Percentiles rank a stretch among this genome's conserved stretches.
Conservation (phyloP, 1,140 invertebrate genomes). For the Philopotamus ludificatus region DNA sequence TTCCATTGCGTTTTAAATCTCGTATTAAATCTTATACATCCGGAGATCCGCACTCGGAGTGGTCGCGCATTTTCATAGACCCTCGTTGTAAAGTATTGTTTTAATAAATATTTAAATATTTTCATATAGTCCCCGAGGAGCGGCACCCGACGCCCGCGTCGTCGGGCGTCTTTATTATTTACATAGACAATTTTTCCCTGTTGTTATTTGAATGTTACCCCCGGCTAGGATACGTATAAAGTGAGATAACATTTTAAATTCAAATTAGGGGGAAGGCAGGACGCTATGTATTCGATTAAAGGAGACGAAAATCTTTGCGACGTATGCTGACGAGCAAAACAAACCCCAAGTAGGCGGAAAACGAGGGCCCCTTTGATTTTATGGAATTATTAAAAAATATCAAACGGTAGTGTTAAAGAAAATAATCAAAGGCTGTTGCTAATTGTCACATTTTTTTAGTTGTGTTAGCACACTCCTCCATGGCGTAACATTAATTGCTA, state of each 20-base stretch:
- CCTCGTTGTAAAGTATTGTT: constrained; percentile 5
- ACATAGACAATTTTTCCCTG: constrained; percentile 9
- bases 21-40: no score
- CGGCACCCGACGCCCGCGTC: not conserved
- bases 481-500: no score
- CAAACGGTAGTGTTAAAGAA: no score
- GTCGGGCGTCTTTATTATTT: constrained; percentile 23
- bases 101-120: constrained; percentile 30
- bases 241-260: constrained; percentile 25
- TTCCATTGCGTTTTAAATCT: not conserved
- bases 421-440: no score
- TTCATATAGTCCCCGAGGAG: not conserved
- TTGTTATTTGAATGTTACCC: constrained; percentile 16
- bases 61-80: no score
- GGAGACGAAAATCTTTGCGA: not conserved
- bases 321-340: not conserved
- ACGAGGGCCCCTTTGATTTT: no score
- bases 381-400: no score
- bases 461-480: no score
- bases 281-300: not conserved
- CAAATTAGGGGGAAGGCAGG: constrained; percentile 16
- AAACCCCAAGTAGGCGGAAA: no score
- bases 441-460: no score
- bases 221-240: not conserved
- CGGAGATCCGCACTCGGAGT: no score